These are phyloP conservation scores for Eidolon helvum DNA, from an alignment of 2,113 vertebrate genomes.

Conservation along the genomic window DNA sequence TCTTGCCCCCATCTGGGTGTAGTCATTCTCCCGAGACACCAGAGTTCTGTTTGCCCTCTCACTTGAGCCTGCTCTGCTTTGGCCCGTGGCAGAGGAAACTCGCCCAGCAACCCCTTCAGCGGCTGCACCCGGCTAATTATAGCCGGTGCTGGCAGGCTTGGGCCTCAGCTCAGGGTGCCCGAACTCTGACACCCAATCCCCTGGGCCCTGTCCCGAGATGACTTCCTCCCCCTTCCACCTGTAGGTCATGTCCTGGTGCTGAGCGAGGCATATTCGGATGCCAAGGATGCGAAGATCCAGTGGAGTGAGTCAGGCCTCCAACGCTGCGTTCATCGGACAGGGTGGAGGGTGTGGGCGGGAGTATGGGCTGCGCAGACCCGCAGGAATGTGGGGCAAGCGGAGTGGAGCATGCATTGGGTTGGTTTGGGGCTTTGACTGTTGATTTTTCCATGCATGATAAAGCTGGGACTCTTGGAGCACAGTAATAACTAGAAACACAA, in stretches of 20 bases:
- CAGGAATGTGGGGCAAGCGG: neutral
- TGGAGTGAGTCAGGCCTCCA: neutral
- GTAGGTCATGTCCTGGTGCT: constrained; percentile 38
- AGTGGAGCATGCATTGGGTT: neutral
- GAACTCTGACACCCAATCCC: constrained; percentile 54
- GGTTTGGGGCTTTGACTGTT: neutral
- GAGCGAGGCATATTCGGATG: constrained; percentile 18
- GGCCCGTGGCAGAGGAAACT: neutral
- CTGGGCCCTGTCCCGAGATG: neutral
- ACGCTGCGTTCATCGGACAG: neutral
- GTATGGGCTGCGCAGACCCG: neutral
- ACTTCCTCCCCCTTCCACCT: constrained; percentile 20
- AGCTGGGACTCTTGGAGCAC: neutral
- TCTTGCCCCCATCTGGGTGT: neutral
- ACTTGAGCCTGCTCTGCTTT: neutral
- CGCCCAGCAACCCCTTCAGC: neutral
- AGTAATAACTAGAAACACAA: neutral
- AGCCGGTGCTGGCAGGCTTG: constrained; percentile 8
- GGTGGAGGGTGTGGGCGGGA: rapidly evolving
- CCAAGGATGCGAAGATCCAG: neutral
- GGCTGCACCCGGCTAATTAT: constrained; percentile 71
- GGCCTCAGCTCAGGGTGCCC: neutral
- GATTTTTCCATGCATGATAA: neutral
- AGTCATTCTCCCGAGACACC: neutral
- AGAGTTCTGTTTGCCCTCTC: neutral